Base-by-base conservation (phyloP, 2,888 invertebrate species). In the Dynastes hyllus region DNA sequence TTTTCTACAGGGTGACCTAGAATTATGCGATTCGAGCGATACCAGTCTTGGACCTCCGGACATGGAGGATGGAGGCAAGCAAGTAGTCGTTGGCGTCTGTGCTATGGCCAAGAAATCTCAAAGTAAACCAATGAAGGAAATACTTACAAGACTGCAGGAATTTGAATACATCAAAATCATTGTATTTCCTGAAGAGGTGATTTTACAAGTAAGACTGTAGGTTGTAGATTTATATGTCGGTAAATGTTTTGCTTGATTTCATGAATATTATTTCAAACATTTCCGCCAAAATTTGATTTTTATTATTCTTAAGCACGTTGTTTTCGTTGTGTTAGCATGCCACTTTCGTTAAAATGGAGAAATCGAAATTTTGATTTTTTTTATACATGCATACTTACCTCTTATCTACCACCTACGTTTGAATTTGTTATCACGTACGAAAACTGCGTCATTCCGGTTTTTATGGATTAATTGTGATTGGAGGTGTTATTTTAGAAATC, bases 91-190 rank as follows among this genome's bases (percentile, higher is more conserved):
- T 85, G 99, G 99, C 81, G 95, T 99, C 80, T 99, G 99, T 91
- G 99, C 99, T 84, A 99, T 99, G 99, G 96, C 97, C 87, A 99
- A 99, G 90, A 99, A 99, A 90, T 98, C 98, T 53, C 96, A 97
- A 88, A 98, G 98, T 82, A 99, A 98, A 90, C 99, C 99, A 13
- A 99, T 99, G 99, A 96, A 96, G 87, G 99, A 99, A 90, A 99
- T 99, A 85, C 92, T 99, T 79, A 97, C 96, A 1, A 92, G 99
- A 53, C 93, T 99, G 79, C 95, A 97, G 85, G 98, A 98, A 89
- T 99, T 98, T 88, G 97, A 98, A 89, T 98, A 97, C 89, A 96
- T 98, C 86, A 96, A 96, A 91, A 96, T 98, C 90, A 92, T 96
- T 77, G 96, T 99, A 82, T 99, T 99, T 90, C 94, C 96, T 76